Evolutionary conservation across 1,140 invertebrate genomes (phyloP).

Genomic region (Chionoecetes opilio): DNA sequence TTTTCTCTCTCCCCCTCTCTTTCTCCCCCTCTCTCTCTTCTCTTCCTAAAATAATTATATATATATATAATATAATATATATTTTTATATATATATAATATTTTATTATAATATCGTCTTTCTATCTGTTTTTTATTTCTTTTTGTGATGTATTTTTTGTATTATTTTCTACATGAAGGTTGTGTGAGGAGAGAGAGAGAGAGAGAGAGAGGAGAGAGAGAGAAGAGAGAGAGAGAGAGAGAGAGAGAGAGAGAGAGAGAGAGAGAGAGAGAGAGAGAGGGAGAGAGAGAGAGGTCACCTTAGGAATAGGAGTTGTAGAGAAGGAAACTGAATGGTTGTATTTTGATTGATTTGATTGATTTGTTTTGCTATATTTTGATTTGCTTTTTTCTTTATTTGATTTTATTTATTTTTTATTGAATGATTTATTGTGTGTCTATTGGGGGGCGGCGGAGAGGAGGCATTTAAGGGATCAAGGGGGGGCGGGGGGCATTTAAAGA

Average conservation of each 20-base stretch:
- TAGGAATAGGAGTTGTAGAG: no score
- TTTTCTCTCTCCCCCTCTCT: neutral
- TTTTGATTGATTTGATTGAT: no score
- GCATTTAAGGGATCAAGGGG: no score
- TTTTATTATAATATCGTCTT: neutral
- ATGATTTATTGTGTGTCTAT: no score
- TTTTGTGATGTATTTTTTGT: neutral
- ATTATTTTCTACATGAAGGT: neutral
- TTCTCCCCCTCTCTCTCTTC: neutral
- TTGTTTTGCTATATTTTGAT: no score
- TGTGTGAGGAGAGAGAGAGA: neutral
- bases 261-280: neutral
- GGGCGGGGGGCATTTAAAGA: no score
- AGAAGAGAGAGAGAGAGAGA: neutral
- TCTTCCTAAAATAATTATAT: neutral
- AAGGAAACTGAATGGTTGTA: no score
- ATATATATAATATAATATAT: no score
- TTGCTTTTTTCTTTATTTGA: no score
- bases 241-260: neutral
- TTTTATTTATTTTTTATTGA: no score
- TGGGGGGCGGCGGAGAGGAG: no score
- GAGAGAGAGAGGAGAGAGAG: neutral
- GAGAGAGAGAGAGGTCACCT: no score
- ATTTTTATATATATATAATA: neutral
- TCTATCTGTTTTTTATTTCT: neutral